Base-by-base conservation (phyloP, 2,113 vertebrate genomes). In the Climacteris rufus region DNA sequence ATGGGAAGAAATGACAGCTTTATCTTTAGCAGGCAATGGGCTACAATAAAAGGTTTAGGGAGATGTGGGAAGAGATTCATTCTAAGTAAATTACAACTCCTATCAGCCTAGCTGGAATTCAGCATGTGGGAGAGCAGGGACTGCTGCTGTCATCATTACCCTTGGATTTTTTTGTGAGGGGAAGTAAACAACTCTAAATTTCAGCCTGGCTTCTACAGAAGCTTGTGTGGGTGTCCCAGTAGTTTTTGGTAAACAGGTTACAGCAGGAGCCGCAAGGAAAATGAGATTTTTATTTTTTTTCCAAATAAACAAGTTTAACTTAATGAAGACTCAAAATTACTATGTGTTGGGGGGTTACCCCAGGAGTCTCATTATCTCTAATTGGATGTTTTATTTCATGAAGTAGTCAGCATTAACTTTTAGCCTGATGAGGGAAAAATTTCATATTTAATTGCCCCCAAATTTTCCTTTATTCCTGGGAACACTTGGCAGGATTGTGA, bases 101-200 rank as follows among this genome's bases (percentile, higher is more conserved):
- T 80, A 35, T 90, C 64, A 89, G 83, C 72, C 83, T 89, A 76
- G 42, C 60, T 89, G 89, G 83, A 83, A 90, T 92, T 93, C 49
- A 79, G 72, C 61, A 44, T 69, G 84, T 83, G 80, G 72, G 83
- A 94, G 91, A 96, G 64, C 56, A 63, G 76, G 50, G 86, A 78
- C 44, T 93, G 83, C n/a, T 89, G 89, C 89, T 96, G 89, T 89
- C 93, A 95, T 72, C 4, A 2, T 30, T 85, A 74, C 77, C 91
- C 84, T 94, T 87, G 83, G 45, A 84, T 33, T 85, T 75, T 87
- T 92, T 64, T 78, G 31, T 59, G 39, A 93, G 31, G 44, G 39
- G 64, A 95, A 93, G 64, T 92, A 96, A 97, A 96, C 91, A 95
- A 93, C 90, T 94, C 71, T 83, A 19, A 74, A 92, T 93, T 97